phyloP scores from a whole-genome alignment of 2,797 vertebrate genomes.

The Chelon labrosus region DNA sequence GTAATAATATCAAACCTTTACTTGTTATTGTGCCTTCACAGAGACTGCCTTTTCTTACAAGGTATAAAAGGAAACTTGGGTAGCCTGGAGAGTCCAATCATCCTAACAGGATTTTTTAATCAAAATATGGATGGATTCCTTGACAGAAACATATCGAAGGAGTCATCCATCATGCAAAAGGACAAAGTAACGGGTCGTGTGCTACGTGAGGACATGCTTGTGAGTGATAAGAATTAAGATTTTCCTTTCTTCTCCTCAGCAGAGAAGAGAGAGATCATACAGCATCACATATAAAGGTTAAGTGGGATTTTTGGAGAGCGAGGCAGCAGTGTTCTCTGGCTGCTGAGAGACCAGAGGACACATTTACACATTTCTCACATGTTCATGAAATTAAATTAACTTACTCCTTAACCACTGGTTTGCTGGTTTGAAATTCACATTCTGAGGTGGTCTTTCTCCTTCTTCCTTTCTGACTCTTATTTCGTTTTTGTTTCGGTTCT shows the following conservation, averaged over 20 bases:
- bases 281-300: background rate
- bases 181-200: background rate
- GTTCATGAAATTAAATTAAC: slow-evolving; percentile 1
- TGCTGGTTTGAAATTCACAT: background rate
- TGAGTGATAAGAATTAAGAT: background rate
- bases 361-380: background rate
- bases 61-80: slow-evolving; percentile 4
- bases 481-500: background rate
- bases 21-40: background rate
- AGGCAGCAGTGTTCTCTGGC: no score
- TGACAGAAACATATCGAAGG: background rate
- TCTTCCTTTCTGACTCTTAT: background rate
- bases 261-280: background rate
- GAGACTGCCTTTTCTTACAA: background rate
- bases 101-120: slow-evolving; percentile 30
- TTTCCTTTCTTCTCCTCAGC: background rate
- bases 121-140: slow-evolving; percentile 22
- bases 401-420: background rate
- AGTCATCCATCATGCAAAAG: slow-evolving; percentile 4
- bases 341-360: background rate
- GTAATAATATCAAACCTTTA: slow-evolving; percentile 4
- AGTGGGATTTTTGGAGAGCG: background rate
- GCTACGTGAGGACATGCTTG: background rate
- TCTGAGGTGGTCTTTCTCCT: background rate
- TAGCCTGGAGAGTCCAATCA: slow-evolving; percentile 5